Base-by-base conservation (phyloP, 2,888 invertebrate species). In the Cosmia trapezina region DNA sequence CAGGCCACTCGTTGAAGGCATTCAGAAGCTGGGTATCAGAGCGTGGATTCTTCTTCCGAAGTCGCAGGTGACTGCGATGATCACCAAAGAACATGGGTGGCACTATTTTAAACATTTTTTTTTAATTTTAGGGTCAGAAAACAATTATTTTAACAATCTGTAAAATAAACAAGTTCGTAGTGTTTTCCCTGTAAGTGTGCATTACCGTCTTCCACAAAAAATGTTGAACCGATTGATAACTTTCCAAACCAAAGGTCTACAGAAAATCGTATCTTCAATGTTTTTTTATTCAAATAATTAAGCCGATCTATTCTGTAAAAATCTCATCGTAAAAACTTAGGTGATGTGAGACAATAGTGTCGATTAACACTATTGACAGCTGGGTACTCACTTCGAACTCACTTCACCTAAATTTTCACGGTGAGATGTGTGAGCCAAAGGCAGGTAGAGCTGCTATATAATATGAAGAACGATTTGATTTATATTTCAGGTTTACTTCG, bases 401-500 rank as follows among this genome's bases (percentile, higher is more conserved):
- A 28, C 28, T 28, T 28, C 28, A 28, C 3, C 28, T 28, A 28
- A 28, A 28, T 28, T 28, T 28, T 28, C 28, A 28, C 28, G 28
- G 28, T 28, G 28, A 28, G 28, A 28, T 28, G 28, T 28, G 1
- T 28, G 1, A 28, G 28, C 1, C 28, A 28, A 28, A 28, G 28
- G 28, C 41, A 6, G 4, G n/a, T 17, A 37, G 9, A 22, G 19
- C 11, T 28, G 1, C 5, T 47, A 19, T 51, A 53, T 45, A 54
- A 53, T 45, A 54, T 17, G 2, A 47, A 28, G 2, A 1, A 19
- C 14, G 3, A 0, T 19, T 53, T 53, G 14, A 19, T 60, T 57
- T 7, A 4, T 45, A 59, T 75, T 81, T 49, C 47, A 79, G 79
- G 45, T 19, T 78, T 17, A 5, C 66, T 12, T 67, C 82, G 14